Percentiles rank a stretch among this genome's conserved stretches.
These are phyloP conservation scores for Mimas tiliae DNA, from an alignment of 2,888 invertebrate genomes.

Conservation along the genomic window DNA sequence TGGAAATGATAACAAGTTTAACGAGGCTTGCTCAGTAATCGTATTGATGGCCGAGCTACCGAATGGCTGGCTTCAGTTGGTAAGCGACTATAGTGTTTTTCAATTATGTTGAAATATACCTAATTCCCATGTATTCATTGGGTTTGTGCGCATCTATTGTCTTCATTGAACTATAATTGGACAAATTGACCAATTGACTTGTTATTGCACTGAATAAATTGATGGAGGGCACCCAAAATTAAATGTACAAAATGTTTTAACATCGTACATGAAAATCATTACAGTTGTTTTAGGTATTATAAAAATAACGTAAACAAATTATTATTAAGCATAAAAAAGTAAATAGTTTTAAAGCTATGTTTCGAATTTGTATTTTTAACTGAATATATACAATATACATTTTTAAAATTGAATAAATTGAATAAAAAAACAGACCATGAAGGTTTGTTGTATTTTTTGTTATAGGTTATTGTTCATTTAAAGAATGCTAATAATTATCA, in stretches of 20 bases:
- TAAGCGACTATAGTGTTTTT: slow-evolving; percentile 53
- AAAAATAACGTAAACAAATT: slow-evolving; percentile 1
- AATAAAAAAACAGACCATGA: too few species aligned
- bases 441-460: too few species aligned
- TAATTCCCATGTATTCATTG: slow-evolving; percentile 59
- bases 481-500: too few species aligned
- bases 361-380: too few species aligned
- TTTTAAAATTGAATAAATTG: too few species aligned
- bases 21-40: slow-evolving; percentile 56
- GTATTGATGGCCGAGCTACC: slow-evolving; percentile 81
- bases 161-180: slow-evolving; percentile 64
- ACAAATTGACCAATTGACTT: slow-evolving; percentile 65
- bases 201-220: slow-evolving; percentile 48
- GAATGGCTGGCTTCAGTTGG: slow-evolving; percentile 86
- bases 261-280: background rate
- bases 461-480: too few species aligned
- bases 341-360: background rate
- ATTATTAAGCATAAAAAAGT: background rate
- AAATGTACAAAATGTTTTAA: slow-evolving; percentile 32
- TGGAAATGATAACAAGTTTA: slow-evolving; percentile 42
- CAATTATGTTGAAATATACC: slow-evolving; percentile 47
- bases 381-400: too few species aligned
- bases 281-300: too few species aligned
- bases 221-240: slow-evolving; percentile 82
- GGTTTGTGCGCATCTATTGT: slow-evolving; percentile 64